phyloP scores from a whole-genome alignment of 1,140 invertebrate genomes.

The Samia ricini region DNA sequence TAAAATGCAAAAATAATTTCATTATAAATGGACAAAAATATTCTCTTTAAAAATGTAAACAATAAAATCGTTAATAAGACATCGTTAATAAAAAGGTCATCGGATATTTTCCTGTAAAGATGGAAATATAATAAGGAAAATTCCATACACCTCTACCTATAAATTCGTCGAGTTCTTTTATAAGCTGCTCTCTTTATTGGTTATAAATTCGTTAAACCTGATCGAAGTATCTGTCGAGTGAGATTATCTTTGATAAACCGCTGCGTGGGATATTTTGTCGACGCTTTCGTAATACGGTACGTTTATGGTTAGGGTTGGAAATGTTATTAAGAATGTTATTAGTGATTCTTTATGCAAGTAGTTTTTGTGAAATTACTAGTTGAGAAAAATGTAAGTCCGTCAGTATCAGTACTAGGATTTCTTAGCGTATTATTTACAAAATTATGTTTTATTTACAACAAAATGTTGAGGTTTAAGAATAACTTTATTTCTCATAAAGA shows the following conservation, averaged over 20 bases:
- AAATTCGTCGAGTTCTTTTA: constrained; percentile 3
- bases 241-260: constrained; percentile 3
- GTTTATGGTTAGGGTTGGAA: not conserved
- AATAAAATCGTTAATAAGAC: not conserved
- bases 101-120: constrained; percentile 3
- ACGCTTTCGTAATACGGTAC: not conserved
- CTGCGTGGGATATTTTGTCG: not conserved
- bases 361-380: too few relatives aligned
- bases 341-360: too few relatives aligned
- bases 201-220: constrained; percentile 17
- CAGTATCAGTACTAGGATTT: too few relatives aligned
- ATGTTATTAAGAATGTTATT: too few relatives aligned
- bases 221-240: constrained; percentile 3
- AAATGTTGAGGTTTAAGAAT: too few relatives aligned
- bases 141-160: not conserved
- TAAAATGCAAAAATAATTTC: too few relatives aligned
- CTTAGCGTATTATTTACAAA: too few relatives aligned
- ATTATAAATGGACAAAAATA: not conserved
- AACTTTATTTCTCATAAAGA: too few relatives aligned
- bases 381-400: too few relatives aligned
- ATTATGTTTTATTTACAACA: too few relatives aligned
- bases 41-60: not conserved
- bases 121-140: constrained; percentile 1
- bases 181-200: constrained; percentile 12
- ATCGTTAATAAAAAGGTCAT: not conserved